phyloP scores from a whole-genome alignment of 1,140 invertebrate species.

The Conopomorpha cramerella region DNA sequence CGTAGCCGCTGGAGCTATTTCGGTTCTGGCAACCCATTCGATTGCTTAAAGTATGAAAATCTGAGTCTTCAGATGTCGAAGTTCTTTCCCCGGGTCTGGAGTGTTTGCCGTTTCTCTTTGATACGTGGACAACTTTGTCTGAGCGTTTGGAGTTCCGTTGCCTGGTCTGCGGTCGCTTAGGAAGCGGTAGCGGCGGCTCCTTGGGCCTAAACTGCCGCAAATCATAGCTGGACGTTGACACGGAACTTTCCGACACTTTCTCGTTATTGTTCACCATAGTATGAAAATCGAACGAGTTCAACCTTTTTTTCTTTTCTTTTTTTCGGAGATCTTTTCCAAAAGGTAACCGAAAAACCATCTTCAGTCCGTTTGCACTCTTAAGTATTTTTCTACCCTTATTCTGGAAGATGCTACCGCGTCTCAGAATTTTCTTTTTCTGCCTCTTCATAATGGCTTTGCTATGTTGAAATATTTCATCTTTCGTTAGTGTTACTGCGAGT shows the following conservation, averaged over 20 bases:
- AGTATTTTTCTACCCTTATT: conserved; percentile 60
- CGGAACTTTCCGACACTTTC: conserved; percentile 60
- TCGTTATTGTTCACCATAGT: conserved; percentile 29
- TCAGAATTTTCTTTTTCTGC: conserved; percentile 70
- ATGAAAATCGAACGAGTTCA: conserved; percentile 21
- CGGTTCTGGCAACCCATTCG: conserved; percentile 63
- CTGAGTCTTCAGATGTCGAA: conserved; percentile 70
- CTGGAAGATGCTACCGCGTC: conserved; percentile 56
- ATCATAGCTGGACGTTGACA: conserved; percentile 64
- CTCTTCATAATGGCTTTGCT: conserved; percentile 87
- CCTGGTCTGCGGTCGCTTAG: conserved; percentile 40
- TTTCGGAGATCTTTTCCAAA: conserved; percentile 61
- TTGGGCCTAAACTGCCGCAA: conserved; percentile 63
- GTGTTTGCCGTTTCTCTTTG: conserved; percentile 39
- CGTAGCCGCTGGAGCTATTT: conserved; percentile 75
- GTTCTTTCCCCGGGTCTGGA: conserved; percentile 50
- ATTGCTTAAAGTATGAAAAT: conserved; percentile 63
- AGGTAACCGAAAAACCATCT: conserved; percentile 56
- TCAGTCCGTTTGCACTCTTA: conserved; percentile 58
- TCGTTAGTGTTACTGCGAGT: conserved; percentile 82
- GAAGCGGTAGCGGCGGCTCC: conserved; percentile 37
- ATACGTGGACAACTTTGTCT: conserved; percentile 37
- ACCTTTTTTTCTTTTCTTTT: conserved; percentile 26
- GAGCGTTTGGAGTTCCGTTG: conserved; percentile 47
- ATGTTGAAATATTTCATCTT: conserved; percentile 87